Percentiles rank a stretch among this genome's conserved stretches.
Evolutionary conservation across 2,888 invertebrate species (phyloP).

Genomic region (Phortica magna): DNA sequence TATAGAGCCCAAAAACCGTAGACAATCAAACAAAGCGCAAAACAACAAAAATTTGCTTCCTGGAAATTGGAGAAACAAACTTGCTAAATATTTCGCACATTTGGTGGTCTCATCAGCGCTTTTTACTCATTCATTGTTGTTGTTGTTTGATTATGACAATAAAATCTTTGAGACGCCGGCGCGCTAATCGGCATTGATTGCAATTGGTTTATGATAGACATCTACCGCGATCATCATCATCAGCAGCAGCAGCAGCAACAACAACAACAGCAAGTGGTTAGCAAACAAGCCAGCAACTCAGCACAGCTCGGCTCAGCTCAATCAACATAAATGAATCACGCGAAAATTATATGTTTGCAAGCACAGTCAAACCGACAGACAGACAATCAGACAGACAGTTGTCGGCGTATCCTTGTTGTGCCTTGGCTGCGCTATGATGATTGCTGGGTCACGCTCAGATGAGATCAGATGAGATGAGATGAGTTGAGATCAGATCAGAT

Average conservation of each 20-base stretch:
- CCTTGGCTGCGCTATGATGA: background rate
- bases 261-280: background rate
- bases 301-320: conserved; percentile 46
- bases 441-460: conserved; percentile 24
- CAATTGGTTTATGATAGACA: conserved; percentile 55
- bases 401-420: conserved; percentile 24
- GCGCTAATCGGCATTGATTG: conserved; percentile 36
- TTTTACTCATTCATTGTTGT: background rate
- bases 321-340: conserved; percentile 71
- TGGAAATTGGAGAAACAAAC: conserved; percentile 74
- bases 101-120: conserved; percentile 61
- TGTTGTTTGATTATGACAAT: conserved; percentile 15
- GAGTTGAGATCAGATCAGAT: conserved; percentile 47
- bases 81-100: conserved; percentile 69
- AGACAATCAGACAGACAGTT: background rate
- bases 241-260: background rate
- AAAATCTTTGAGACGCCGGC: conserved; percentile 3
- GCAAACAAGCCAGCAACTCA: conserved; percentile 44
- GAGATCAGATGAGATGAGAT: background rate
- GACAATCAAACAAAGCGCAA: background rate
- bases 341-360: conserved; percentile 65
- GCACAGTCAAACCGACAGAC: background rate
- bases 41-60: conserved; percentile 54
- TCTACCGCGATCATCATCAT: conserved; percentile 51
- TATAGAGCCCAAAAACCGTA: conserved; percentile 58